Evolutionary conservation across 1,140 invertebrate species (phyloP).

Genomic region (Hypsibius dujardini): DNA sequence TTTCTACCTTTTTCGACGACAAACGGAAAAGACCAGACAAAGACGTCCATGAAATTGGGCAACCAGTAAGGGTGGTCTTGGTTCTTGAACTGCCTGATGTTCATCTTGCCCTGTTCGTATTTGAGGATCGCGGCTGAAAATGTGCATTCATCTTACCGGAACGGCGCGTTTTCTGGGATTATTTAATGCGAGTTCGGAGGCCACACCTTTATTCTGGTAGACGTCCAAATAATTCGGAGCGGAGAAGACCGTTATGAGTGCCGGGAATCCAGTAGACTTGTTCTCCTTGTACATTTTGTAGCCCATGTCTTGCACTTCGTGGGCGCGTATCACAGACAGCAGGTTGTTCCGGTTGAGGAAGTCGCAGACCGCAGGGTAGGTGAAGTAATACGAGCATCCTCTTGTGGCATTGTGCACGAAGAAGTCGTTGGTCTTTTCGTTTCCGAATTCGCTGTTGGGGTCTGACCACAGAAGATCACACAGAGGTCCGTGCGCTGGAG

Average conservation of each 20-base stretch:
- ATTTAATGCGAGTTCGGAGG: too few relatives aligned
- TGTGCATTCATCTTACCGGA: too few relatives aligned
- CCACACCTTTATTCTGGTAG: conserved; percentile 89
- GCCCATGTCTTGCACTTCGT: conserved; percentile 99
- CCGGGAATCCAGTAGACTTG: conserved; percentile 98
- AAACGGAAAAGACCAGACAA: conserved; percentile 99
- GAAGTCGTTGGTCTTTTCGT: conserved; percentile 98
- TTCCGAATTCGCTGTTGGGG: conserved; percentile 96
- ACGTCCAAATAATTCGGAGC: conserved; percentile 99
- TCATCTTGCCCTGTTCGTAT: conserved; percentile 99
- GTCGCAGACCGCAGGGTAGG: conserved; percentile 99
- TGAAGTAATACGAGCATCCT: conserved; percentile 99
- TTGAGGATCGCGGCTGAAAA: conserved; percentile 86
- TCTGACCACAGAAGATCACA: conserved; percentile 98
- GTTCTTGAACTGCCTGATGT: conserved; percentile 99
- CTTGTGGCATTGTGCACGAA: conserved; percentile 99
- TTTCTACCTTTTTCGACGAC: conserved; percentile 85
- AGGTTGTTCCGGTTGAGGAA: conserved; percentile 99
- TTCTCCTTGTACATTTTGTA: conserved; percentile 99
- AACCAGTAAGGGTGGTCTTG: conserved; percentile 99
- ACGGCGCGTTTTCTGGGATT: too few relatives aligned
- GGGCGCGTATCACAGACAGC: conserved; percentile 97
- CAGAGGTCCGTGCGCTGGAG: conserved; percentile 98
- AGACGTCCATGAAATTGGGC: conserved; percentile 99
- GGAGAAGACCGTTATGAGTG: conserved; percentile 98